Percentiles rank a stretch among this genome's conserved stretches.
These are phyloP conservation scores for Phocoena sinus DNA, from an alignment of 2,113 vertebrate genomes.

Conservation along the genomic window DNA sequence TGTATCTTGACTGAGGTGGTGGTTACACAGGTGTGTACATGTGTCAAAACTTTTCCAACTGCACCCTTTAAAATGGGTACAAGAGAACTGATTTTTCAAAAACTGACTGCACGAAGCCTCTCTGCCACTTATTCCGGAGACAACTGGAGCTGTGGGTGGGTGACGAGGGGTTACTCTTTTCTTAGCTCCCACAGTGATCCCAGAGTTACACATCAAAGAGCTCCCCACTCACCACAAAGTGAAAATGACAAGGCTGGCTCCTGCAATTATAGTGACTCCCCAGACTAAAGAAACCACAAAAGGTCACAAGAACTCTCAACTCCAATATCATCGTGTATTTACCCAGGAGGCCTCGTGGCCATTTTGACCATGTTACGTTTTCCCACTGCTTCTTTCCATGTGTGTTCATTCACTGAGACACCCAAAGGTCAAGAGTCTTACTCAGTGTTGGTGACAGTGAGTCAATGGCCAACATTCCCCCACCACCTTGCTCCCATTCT, in stretches of 20 bases:
- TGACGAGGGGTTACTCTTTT: background rate
- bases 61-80: background rate
- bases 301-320: background rate
- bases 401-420: conserved; percentile 69
- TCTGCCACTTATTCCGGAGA: background rate
- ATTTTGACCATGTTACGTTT: background rate
- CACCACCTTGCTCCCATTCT: background rate
- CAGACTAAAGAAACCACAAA: conserved; percentile 19
- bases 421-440: conserved; percentile 76
- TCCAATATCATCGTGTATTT: conserved; percentile 26
- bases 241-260: conserved; percentile 52
- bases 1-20: background rate
- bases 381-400: conserved; percentile 68
- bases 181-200: conserved; percentile 32
- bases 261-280: background rate
- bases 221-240: conserved; percentile 35
- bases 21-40: background rate
- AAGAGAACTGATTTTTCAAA: background rate
- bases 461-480: conserved; percentile 66
- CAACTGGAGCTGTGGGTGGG: background rate
- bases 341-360: conserved; percentile 29
- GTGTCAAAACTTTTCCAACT: background rate
- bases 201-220: conserved; percentile 24
- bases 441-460: conserved; percentile 72
- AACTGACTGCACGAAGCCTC: background rate